phyloP scores from a whole-genome alignment of 2,888 invertebrate genomes.

The Boloria euphrosyne region DNA sequence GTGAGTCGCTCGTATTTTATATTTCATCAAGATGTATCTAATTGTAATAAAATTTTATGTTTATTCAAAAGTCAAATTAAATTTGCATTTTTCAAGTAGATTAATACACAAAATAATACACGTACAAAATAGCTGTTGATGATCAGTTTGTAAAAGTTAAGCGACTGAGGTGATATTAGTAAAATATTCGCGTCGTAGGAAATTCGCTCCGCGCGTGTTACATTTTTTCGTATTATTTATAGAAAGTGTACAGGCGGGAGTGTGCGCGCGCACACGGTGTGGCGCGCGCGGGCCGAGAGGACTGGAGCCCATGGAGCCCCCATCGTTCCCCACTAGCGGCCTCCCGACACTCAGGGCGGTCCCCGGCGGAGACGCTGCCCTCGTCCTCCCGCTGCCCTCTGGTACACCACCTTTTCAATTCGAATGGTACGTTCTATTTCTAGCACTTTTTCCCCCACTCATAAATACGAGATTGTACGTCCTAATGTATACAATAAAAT shows the following conservation, averaged over 20 bases:
- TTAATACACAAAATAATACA: background rate
- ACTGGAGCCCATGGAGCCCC: conserved; percentile 76
- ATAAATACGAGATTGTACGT: conserved; percentile 27
- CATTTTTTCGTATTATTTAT: conserved; percentile 80
- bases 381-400: conserved; percentile 58
- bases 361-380: conserved; percentile 60
- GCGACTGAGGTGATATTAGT: conserved; percentile 56
- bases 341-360: conserved; percentile 61
- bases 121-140: background rate
- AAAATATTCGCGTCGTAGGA: conserved; percentile 73
- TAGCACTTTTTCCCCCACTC: conserved; percentile 36
- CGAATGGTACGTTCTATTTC: conserved; percentile 66
- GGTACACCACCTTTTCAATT: conserved; percentile 71
- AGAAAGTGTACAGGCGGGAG: conserved; percentile 75
- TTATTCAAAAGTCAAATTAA: too few species aligned
- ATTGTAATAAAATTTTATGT: too few species aligned
- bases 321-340: conserved; percentile 62
- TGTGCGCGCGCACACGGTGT: conserved; percentile 67
- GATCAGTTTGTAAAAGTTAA: conserved; percentile 20
- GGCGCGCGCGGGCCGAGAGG: conserved; percentile 74
- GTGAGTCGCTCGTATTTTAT: too few species aligned
- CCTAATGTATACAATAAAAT: conserved; percentile 23
- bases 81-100: too few species aligned
- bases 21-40: too few species aligned
- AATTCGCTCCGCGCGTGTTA: conserved; percentile 65